These are phyloP conservation scores for Mya arenaria DNA, from an alignment of 1,140 invertebrate species.

Conservation along the genomic window DNA sequence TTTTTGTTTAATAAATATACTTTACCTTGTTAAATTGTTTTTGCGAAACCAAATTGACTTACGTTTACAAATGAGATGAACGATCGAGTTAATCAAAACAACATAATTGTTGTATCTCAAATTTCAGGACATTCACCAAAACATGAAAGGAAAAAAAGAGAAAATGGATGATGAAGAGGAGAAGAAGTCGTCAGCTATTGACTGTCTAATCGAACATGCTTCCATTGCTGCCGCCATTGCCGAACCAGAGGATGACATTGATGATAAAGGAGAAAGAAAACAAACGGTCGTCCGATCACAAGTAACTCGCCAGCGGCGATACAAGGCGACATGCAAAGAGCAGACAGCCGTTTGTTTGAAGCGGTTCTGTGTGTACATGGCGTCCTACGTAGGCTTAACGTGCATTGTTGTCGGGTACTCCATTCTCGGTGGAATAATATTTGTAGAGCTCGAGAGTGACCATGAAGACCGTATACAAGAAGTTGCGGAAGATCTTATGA, in stretches of 20 bases:
- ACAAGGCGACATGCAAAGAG: not conserved
- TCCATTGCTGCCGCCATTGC: constrained; percentile 18
- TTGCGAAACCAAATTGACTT: too few relatives aligned
- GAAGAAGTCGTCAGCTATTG: not conserved
- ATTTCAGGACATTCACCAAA: too few relatives aligned
- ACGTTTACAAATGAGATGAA: too few relatives aligned
- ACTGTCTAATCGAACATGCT: constrained; percentile 17
- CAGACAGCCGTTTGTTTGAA: constrained; percentile 28
- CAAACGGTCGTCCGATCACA: not conserved
- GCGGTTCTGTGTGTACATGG: constrained; percentile 36
- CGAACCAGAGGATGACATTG: constrained; percentile 29
- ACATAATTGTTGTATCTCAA: too few relatives aligned
- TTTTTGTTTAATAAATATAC: too few relatives aligned
- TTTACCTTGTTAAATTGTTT: too few relatives aligned
- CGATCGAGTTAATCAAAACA: too few relatives aligned
- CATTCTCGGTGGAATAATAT: constrained; percentile 25
- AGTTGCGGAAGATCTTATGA: not conserved
- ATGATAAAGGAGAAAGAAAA: constrained; percentile 13
- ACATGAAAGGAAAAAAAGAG: too few relatives aligned
- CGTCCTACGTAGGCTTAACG: constrained; percentile 41
- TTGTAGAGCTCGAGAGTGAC: not conserved
- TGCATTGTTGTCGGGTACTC: constrained; percentile 41
- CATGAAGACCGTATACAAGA: constrained; percentile 26
- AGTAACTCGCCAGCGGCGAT: not conserved
- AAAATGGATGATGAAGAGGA: too few relatives aligned